Percentiles rank a stretch among this genome's conserved stretches.
Evolutionary conservation across 2,113 vertebrate genomes (phyloP).

Genomic region (Heptranchias perlo): DNA sequence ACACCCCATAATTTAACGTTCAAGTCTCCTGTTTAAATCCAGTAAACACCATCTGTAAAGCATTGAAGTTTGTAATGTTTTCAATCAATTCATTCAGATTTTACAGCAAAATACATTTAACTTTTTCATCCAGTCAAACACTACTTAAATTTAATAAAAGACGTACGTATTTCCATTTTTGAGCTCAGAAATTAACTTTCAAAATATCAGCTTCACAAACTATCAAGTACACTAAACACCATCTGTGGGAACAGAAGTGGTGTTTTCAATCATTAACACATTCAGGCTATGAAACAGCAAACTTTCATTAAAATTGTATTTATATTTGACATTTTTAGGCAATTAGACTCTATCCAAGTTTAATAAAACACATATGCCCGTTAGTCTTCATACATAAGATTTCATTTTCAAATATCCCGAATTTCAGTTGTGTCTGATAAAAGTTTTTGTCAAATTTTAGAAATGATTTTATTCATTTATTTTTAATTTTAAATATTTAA

Average conservation of each 20-base stretch:
- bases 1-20: neutral
- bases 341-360: neutral
- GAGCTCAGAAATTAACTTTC: neutral
- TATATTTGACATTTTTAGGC: constrained; percentile 6
- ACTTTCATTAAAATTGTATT: constrained; percentile 17
- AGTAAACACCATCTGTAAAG: constrained; percentile 23
- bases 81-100: constrained; percentile 23
- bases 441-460: neutral
- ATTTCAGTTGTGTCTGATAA: neutral
- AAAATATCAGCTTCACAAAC: too few relatives aligned
- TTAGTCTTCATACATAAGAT: neutral
- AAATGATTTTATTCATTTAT: neutral
- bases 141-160: neutral
- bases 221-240: neutral
- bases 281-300: neutral
- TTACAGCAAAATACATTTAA: neutral
- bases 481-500: neutral
- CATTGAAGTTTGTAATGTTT: neutral
- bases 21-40: neutral
- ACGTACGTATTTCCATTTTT: neutral
- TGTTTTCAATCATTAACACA: constrained; percentile 8
- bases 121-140: neutral
- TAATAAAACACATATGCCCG: neutral
- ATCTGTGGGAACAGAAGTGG: neutral
- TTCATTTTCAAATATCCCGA: neutral